A percentile compares a stretch with the other conserved stretches of the same genome.
phyloP scores from a whole-genome alignment of 2,888 invertebrate species.

The Drosophila leonis region DNA sequence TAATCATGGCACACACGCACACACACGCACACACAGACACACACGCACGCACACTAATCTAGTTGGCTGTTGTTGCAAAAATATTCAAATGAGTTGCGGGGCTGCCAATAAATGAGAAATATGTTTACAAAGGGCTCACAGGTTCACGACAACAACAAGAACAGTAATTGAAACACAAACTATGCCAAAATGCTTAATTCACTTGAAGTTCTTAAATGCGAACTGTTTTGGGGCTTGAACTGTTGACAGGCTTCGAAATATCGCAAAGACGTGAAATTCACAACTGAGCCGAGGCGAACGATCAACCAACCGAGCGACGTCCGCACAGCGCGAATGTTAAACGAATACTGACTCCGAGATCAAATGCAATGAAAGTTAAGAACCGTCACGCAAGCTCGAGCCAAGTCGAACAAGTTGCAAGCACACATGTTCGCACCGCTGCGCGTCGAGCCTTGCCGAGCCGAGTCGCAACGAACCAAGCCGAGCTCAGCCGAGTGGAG shows the following conservation, averaged over 20 bases:
- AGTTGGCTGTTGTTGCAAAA: conserved; percentile 37
- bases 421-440: conserved; percentile 54
- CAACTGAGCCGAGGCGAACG: conserved; percentile 20
- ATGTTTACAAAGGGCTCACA: conserved; percentile 29
- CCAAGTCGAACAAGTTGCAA: conserved; percentile 48
- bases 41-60: conserved; percentile 28
- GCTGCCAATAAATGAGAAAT: conserved; percentile 51
- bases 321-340: conserved; percentile 62
- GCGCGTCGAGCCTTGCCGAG: conserved; percentile 21
- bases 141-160: not conserved
- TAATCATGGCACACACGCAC: conserved; percentile 56
- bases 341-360: conserved; percentile 77
- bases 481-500: conserved; percentile 10
- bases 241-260: conserved; percentile 23
- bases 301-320: conserved; percentile 28
- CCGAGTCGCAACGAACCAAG: conserved; percentile 16
- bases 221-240: conserved; percentile 5
- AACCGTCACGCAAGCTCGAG: conserved; percentile 43
- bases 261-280: conserved; percentile 44
- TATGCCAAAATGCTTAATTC: conserved; percentile 13
- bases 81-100: conserved; percentile 67
- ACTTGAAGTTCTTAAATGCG: conserved; percentile 20
- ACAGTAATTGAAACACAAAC: conserved; percentile 17
- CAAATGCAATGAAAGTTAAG: conserved; percentile 73
- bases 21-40: conserved; percentile 7